phyloP scores from a whole-genome alignment of 2,113 vertebrate species.

The Corythaixoides concolor region DNA sequence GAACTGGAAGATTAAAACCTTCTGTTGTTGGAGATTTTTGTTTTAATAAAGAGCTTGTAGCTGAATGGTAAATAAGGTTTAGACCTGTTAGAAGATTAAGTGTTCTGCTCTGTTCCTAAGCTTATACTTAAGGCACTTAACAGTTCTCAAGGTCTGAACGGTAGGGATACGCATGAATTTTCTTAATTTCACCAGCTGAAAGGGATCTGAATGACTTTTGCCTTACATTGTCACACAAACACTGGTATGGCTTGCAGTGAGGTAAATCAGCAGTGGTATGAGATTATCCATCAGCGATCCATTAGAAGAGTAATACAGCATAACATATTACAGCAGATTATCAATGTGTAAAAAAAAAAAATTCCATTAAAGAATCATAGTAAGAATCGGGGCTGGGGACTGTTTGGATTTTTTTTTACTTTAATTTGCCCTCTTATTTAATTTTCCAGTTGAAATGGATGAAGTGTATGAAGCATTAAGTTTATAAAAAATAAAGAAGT shows the following conservation, averaged over 20 bases:
- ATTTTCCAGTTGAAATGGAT: not conserved
- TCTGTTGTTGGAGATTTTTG: not conserved
- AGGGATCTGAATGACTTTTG: not conserved
- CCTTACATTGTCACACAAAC: not conserved
- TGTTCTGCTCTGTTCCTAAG: slow-evolving; percentile 51
- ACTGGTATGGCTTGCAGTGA: not conserved
- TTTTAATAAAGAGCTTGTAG: slow-evolving; percentile 17
- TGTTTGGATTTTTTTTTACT: not conserved
- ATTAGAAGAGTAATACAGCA: not conserved
- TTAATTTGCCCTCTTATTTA: not conserved
- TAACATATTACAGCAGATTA: not conserved
- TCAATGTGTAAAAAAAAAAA: not conserved
- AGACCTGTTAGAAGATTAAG: slow-evolving; percentile 55
- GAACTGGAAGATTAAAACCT: not conserved
- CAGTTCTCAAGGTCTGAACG: slow-evolving; percentile 10
- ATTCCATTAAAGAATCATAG: not conserved
- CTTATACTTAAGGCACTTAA: slow-evolving; percentile 48
- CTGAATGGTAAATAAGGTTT: slow-evolving; percentile 42
- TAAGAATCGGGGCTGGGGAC: not conserved
- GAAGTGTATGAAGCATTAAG: not conserved
- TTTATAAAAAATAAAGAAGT: not conserved
- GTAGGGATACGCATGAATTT: slow-evolving; percentile 10
- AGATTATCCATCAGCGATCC: not conserved
- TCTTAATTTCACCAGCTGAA: slow-evolving; percentile 24
- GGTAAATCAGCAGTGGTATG: not conserved